Evolutionary conservation across 2,888 invertebrate genomes (phyloP), one percentile per base, ranked within the genome.

Genomic region (Rosalia funebris): DNA sequence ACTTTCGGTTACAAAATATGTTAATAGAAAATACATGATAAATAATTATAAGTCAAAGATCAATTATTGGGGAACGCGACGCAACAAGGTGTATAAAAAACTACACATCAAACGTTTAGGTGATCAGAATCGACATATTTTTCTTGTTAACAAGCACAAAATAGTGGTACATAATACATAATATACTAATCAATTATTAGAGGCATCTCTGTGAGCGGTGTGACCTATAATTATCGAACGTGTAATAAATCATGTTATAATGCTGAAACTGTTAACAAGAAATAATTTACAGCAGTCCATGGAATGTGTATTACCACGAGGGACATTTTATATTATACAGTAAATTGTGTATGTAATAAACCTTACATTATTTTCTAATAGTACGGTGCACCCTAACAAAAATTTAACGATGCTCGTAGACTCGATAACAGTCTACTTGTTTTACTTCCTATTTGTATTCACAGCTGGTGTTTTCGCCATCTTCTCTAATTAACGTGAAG

Each of bases 241-340:
- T 45, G 55, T 32, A 63, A 68, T 70, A 70, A 70, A 66, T 70
- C 69, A 64, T 65, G 31, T 62, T 55, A 60, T 65, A 65, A 65
- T 63, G 59, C 56, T 58, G 57, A 63, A 65, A 64, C 59, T 65
- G 65, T 53, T 65, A 68, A 62, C 70, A 60, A 62, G 62, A 55
- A 50, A 63, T 66, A 66, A 68, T 70, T 70, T 70, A 70, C 66
- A 56, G 60, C 63, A 31, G 44, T 55, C 42, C 17, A 46, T 37
- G 54, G 60, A 61, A 63, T 61, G 66, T 48, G 50, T 57, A 66
- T 69, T 63, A 66, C 68, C 68, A 65, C 63, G 58, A 68, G 68
- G 63, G 68, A 68, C 68, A 68, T 60, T 58, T 63, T 56, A 52
- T 52, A 32, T 53, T 53, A 46, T 61, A 54, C 60, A 54, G 63